A percentile compares a stretch with the other conserved stretches of the same genome.
phyloP scores from a whole-genome alignment of 1,140 invertebrate species.

The Nasonia giraulti region DNA sequence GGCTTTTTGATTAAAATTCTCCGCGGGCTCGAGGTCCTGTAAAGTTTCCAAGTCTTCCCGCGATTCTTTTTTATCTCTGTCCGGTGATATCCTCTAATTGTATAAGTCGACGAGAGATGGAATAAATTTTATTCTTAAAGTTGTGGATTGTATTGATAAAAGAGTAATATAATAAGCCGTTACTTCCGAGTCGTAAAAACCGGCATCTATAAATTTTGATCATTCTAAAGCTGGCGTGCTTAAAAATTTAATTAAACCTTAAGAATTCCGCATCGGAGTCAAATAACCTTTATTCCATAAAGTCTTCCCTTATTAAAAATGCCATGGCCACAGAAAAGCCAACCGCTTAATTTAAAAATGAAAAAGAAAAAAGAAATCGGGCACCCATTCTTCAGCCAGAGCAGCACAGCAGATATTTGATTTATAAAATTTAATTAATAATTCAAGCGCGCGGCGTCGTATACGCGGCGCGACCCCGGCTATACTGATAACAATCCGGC shows the following conservation, averaged over 20 bases:
- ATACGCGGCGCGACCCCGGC: slow-evolving; percentile 20
- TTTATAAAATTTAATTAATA: slow-evolving; percentile 54
- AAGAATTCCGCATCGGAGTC: background rate
- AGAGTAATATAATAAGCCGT: background rate
- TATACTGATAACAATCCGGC: slow-evolving; percentile 49
- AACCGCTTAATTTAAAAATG: too few relatives aligned
- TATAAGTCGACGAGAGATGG: background rate
- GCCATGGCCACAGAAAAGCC: background rate
- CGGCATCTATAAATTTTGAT: background rate
- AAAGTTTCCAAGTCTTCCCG: background rate
- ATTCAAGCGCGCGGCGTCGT: slow-evolving; percentile 51
- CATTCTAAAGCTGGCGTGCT: background rate
- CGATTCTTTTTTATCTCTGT: background rate
- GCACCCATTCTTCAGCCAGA: background rate
- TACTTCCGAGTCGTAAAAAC: background rate
- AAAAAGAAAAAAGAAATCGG: background rate
- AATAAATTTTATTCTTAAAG: background rate
- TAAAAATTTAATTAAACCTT: slow-evolving; percentile 1
- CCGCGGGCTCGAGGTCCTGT: background rate
- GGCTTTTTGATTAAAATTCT: slow-evolving; percentile 22
- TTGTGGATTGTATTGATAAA: background rate
- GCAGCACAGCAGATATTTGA: slow-evolving; percentile 19
- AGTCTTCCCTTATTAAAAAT: slow-evolving; percentile 1
- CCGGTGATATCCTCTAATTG: too few relatives aligned
- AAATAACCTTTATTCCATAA: background rate